Base-by-base conservation (phyloP, 1,140 invertebrate genomes). In the Drosophila sulfurigaster region DNA sequence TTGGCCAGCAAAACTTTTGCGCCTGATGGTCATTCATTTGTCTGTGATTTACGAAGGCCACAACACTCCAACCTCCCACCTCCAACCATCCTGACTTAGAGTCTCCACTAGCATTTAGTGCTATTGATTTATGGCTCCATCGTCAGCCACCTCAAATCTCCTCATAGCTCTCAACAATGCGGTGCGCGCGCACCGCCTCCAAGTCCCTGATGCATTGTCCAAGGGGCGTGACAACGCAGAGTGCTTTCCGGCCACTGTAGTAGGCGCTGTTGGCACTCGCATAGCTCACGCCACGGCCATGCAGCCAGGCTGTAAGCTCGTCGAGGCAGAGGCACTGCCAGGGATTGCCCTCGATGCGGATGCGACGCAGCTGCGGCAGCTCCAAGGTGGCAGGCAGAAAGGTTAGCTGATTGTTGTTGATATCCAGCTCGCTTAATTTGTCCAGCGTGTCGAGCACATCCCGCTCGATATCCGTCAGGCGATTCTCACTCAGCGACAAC, bases 271-370 rank as follows among this genome's bases (percentile, higher is more conserved):
- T 64, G 10, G 72, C 13, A 0, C 82, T 67, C 1, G 82, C 66
- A 43, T 90, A 92, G 16, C 51, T 54, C 11, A 92, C 77, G 0
- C 79, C 59, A 1, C 58, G 75, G 1, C 1, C 13, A 25, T 89
- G 65, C 49, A 91, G 63, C 80, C 78, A 91, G 45, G 57, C 49
- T 1, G 89, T 70, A 6, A 92, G 67, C 54, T 88, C 85, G 45
- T 92, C 81, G 35, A 90, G 70, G 20, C 91, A 92, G 8, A 75
- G 48, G 30, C 91, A 92, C 48, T 92, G 90, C 91, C 91, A 92
- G 8, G 91, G 88, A 66, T 92, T 92, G 4, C 88, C 90, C 73
- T 92, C 88, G 20, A 92, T 56, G 11, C 70, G 78, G 15, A 91
- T 76, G 45, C 81, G 75, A 3, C 60, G 43, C n/a, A 92, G 20